Evolutionary conservation across 2,113 vertebrate species (phyloP), one percentile per base, ranked within the genome.

Genomic region (Hucho hucho): DNA sequence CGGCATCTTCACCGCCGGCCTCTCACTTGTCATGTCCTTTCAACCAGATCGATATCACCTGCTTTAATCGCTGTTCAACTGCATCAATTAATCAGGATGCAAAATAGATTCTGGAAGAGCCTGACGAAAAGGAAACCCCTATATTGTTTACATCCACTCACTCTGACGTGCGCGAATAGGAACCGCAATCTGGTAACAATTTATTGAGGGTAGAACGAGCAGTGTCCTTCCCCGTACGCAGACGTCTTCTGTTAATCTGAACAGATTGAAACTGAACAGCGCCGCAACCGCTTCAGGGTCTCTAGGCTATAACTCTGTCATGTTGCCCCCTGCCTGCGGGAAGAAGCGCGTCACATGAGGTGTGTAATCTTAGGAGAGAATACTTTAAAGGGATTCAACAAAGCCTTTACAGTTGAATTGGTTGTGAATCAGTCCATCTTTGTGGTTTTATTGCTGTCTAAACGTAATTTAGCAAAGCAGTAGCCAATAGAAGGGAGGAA

Each of bases 301-400:
- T 53, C 16, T 18, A 18, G 16, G 49, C 49, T 18, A 53, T 11
- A 0, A 16, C 49, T 16, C 49, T 4, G 92, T 86, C 96, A 96
- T 97, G 95, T 95, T 96, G 93, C 97, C 96, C 97, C 97, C 96
- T 96, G 95, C 95, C 95, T 97, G 96, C 95, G 90, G 95, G 16
- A 53, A 53, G 16, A 16, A 53, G 49, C 49, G 13, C 16, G 32
- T 32, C 32, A 32, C 32, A 32, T 32, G 9, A 43, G 9, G 9
- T 11, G 37, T 43, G 37, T 43, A 12, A 11, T 3, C 0, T 11
- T 43, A 43, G 37, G 37, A 43, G 9, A 43, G 7, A 43, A 12
- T 43, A 43, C 37, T 43, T 43, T 43, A 43, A 43, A 11, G 2
- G 37, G 37, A 43, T 43, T 43, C 37, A 43, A 43, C 37, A 11